These are phyloP conservation scores for Leptinotarsa texana DNA, from an alignment of 1,140 invertebrate genomes.

Conservation along the genomic window DNA sequence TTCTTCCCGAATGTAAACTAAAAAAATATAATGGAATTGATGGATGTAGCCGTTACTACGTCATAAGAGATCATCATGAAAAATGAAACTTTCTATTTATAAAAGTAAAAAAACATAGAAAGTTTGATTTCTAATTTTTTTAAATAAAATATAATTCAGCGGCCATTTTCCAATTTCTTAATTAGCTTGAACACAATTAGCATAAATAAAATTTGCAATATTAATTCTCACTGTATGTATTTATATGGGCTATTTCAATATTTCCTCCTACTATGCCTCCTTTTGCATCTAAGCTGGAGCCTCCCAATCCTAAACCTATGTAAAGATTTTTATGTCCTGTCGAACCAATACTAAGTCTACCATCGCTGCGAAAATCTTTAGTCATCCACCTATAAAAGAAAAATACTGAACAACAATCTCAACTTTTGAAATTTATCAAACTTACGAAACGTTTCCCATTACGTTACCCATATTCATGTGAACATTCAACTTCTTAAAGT, in stretches of 20 bases:
- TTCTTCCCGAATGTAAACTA: slow-evolving; percentile 87
- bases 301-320: slow-evolving; percentile 83
- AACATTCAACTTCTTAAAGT: slow-evolving; percentile 92
- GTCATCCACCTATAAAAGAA: slow-evolving; percentile 77
- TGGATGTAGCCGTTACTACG: too few relatives aligned
- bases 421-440: slow-evolving; percentile 26
- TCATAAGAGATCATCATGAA: too few relatives aligned
- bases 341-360: slow-evolving; percentile 90
- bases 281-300: slow-evolving; percentile 91
- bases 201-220: too few relatives aligned
- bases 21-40: slow-evolving; percentile 27
- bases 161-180: too few relatives aligned
- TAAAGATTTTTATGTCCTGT: slow-evolving; percentile 92
- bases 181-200: too few relatives aligned
- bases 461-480: slow-evolving; percentile 99
- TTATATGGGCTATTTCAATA: slow-evolving; percentile 87
- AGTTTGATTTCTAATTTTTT: too few relatives aligned
- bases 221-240: slow-evolving; percentile 73
- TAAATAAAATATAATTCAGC: slow-evolving; percentile 29
- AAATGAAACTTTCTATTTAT: too few relatives aligned
- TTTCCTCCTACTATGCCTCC: slow-evolving; percentile 95
- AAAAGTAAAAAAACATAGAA: too few relatives aligned
- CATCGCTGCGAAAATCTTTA: slow-evolving; percentile 87
- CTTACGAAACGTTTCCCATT: slow-evolving; percentile 92
- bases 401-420: neutral